These are phyloP conservation scores for Sarcophaga rosellei DNA, from an alignment of 2,888 invertebrate genomes.

Conservation along the genomic window DNA sequence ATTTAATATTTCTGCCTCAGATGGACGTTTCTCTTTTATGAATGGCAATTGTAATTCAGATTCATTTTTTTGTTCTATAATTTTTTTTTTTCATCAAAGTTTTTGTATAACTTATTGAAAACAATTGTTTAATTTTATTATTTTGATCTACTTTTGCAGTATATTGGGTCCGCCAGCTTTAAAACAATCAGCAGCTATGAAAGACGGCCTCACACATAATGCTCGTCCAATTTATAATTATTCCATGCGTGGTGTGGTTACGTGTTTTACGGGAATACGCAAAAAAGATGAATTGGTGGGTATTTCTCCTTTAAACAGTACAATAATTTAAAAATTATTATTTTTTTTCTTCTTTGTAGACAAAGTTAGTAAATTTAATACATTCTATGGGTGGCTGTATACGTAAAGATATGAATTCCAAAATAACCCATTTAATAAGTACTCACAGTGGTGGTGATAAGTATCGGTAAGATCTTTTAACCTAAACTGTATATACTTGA, in stretches of 20 bases:
- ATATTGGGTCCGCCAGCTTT: slow-evolving; percentile 92
- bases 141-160: slow-evolving; percentile 76
- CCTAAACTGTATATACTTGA: background rate
- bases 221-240: slow-evolving; percentile 92
- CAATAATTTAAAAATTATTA: background rate
- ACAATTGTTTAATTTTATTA: slow-evolving; percentile 17
- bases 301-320: slow-evolving; percentile 42
- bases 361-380: slow-evolving; percentile 92
- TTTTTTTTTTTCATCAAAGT: background rate
- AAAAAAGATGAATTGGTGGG: slow-evolving; percentile 93
- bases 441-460: slow-evolving; percentile 94
- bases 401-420: slow-evolving; percentile 92
- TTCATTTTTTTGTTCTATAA: slow-evolving; percentile 9
- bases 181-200: slow-evolving; percentile 87
- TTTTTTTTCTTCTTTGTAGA: slow-evolving; percentile 83
- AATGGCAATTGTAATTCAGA: slow-evolving; percentile 15
- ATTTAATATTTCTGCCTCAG: background rate
- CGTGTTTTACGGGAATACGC: slow-evolving; percentile 96
- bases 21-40: background rate
- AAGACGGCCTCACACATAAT: slow-evolving; percentile 87
- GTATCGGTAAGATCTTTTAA: slow-evolving; percentile 85
- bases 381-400: slow-evolving; percentile 99
- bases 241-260: slow-evolving; percentile 93
- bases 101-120: background rate
- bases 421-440: slow-evolving; percentile 96